These are phyloP conservation scores for Melanitta fusca DNA, from an alignment of 2,797 vertebrate genomes.

Conservation along the genomic window DNA sequence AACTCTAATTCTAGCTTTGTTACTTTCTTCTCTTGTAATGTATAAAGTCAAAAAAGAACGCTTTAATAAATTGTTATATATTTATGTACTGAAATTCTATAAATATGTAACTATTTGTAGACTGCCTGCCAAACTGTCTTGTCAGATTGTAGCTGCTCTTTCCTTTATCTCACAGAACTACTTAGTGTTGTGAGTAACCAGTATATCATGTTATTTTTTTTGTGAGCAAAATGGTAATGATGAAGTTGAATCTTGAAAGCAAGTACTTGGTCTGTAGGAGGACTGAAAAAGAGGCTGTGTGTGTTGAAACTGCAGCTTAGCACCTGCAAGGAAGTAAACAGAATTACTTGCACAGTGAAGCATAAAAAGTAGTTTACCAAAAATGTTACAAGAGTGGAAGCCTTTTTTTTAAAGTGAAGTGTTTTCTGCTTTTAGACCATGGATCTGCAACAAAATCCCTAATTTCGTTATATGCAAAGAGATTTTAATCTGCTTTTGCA, in stretches of 20 bases:
- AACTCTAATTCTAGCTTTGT: slow-evolving; percentile 7
- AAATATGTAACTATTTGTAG: neutral
- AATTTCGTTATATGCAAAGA: neutral
- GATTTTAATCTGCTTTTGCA: neutral
- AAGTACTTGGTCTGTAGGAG: neutral
- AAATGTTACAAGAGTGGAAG: neutral
- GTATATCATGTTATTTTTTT: neutral
- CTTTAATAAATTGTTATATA: neutral
- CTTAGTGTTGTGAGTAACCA: neutral
- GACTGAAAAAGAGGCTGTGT: neutral
- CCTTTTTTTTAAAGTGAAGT: neutral
- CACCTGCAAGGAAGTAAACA: slow-evolving; percentile 37
- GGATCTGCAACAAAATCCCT: neutral
- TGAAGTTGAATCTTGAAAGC: neutral
- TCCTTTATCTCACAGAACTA: neutral
- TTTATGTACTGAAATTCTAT: neutral
- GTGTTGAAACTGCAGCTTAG: neutral
- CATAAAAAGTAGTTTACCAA: neutral
- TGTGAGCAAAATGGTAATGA: neutral
- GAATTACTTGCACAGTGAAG: slow-evolving; percentile 13
- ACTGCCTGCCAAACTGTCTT: neutral
- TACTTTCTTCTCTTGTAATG: neutral
- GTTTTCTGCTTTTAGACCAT: neutral
- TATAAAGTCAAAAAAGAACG: neutral
- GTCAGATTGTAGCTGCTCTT: neutral